These are phyloP conservation scores for Cryptocephalus moraei DNA, from an alignment of 2,888 invertebrate species.

Conservation along the genomic window DNA sequence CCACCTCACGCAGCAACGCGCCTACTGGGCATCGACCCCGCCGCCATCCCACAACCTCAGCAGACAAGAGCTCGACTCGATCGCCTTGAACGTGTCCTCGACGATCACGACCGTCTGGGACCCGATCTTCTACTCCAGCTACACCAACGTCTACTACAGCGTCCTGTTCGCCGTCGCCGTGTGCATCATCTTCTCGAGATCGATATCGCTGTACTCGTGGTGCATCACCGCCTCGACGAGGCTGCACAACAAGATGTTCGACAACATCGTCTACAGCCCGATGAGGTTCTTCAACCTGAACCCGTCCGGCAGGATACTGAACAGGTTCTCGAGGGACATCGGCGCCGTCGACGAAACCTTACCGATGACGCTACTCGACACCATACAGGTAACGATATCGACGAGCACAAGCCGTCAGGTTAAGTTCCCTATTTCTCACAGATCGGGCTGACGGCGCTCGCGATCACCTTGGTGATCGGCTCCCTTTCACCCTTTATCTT, in stretches of 20 bases:
- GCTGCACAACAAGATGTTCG: constrained; percentile 45
- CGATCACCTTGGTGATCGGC: constrained; percentile 61
- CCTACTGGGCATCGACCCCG: background rate
- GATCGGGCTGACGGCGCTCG: constrained; percentile 52
- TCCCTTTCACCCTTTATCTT: constrained; percentile 61
- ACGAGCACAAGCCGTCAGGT: background rate
- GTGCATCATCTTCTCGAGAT: constrained; percentile 36
- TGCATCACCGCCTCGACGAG: constrained; percentile 45
- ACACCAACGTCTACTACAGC: constrained; percentile 5
- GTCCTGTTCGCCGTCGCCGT: constrained; percentile 2
- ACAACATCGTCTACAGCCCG: constrained; percentile 50
- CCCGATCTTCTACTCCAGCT: constrained; percentile 2
- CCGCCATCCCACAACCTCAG: too few relatives aligned
- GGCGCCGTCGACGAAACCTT: constrained; percentile 47
- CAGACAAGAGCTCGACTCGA: constrained; percentile 4
- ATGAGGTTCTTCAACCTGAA: constrained; percentile 63
- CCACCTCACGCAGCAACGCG: background rate
- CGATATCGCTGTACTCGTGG: constrained; percentile 41
- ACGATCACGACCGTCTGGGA: background rate
- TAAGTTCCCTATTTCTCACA: constrained; percentile 29
- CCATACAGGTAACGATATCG: constrained; percentile 33
- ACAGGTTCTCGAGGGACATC: constrained; percentile 65
- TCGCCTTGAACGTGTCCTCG: too few relatives aligned
- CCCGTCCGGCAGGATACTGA: constrained; percentile 53
- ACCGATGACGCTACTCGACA: constrained; percentile 43